A percentile compares a stretch with the other conserved stretches of the same genome.
Evolutionary conservation across 1,140 invertebrate species (phyloP).

Genomic region (Sitodiplosis mosellana): DNA sequence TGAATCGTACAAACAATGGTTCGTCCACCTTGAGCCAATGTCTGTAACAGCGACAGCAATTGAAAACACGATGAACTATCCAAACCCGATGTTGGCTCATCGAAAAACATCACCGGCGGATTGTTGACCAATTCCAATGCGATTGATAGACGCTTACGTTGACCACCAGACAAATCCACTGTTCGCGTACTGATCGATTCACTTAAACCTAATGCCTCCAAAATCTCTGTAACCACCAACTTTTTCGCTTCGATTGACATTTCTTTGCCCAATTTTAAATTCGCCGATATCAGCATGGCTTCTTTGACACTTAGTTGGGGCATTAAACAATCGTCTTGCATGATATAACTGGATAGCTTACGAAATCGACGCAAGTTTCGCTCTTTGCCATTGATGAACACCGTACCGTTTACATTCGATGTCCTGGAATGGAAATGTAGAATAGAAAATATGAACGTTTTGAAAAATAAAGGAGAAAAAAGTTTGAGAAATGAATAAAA

Average conservation of each 20-base stretch:
- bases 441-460: too few species aligned
- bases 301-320: conserved; percentile 77
- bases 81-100: conserved; percentile 90
- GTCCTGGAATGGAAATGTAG: conserved; percentile 42
- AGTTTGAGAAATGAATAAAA: too few species aligned
- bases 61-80: conserved; percentile 87
- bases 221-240: conserved; percentile 63
- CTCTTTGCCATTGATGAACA: conserved; percentile 68
- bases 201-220: conserved; percentile 51
- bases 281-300: conserved; percentile 78
- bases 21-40: conserved; percentile 56
- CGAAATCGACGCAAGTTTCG: conserved; percentile 69
- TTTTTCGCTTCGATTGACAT: conserved; percentile 54
- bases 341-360: conserved; percentile 88
- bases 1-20: conserved; percentile 92
- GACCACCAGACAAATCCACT: conserved; percentile 73
- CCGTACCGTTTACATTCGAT: conserved; percentile 53
- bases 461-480: too few species aligned
- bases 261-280: conserved; percentile 75
- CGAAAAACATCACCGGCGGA: conserved; percentile 93
- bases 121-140: conserved; percentile 72
- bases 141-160: conserved; percentile 81
- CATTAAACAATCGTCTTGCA: conserved; percentile 85
- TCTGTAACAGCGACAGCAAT: conserved; percentile 67
- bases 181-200: conserved; percentile 65